Conservation (phyloP, 2,113 vertebrate species). For the Corythaixoides concolor region DNA sequence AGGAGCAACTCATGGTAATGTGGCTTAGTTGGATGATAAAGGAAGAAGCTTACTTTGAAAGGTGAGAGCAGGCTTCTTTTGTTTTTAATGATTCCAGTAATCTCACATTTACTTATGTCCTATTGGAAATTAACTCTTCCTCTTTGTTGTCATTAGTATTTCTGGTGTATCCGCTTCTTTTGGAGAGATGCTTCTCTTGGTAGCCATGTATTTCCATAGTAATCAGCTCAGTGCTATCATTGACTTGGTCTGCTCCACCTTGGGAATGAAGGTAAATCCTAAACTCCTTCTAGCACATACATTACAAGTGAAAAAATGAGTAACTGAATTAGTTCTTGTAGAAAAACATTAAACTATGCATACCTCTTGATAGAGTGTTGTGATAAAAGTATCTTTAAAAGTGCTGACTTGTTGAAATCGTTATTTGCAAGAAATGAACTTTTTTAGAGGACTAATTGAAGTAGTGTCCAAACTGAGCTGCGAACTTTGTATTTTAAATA, state of each 20-base stretch:
- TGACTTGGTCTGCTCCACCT: slow-evolving; percentile 91
- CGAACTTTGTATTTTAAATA: background rate
- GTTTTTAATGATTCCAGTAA: background rate
- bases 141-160: slow-evolving; percentile 77
- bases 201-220: slow-evolving; percentile 99
- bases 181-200: slow-evolving; percentile 97
- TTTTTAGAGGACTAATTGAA: background rate
- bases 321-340: too few relatives aligned
- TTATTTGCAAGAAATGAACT: background rate
- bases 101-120: background rate
- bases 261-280: slow-evolving; percentile 95
- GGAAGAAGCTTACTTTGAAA: slow-evolving; percentile 99
- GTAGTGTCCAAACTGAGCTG: background rate
- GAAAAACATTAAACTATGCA: too few relatives aligned
- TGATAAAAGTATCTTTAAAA: background rate
- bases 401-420: background rate
- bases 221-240: slow-evolving; percentile 95
- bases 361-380: background rate
- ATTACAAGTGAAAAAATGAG: background rate
- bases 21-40: slow-evolving; percentile 99
- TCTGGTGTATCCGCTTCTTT: slow-evolving; percentile 97
- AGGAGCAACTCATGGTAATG: slow-evolving; percentile 96
- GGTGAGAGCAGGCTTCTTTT: slow-evolving; percentile 71
- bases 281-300: background rate
- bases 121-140: background rate